Percentiles rank a stretch among this genome's conserved stretches.
Conservation (phyloP, 1,140 invertebrate genomes). For the Pseudomyrmex dendroicus region DNA sequence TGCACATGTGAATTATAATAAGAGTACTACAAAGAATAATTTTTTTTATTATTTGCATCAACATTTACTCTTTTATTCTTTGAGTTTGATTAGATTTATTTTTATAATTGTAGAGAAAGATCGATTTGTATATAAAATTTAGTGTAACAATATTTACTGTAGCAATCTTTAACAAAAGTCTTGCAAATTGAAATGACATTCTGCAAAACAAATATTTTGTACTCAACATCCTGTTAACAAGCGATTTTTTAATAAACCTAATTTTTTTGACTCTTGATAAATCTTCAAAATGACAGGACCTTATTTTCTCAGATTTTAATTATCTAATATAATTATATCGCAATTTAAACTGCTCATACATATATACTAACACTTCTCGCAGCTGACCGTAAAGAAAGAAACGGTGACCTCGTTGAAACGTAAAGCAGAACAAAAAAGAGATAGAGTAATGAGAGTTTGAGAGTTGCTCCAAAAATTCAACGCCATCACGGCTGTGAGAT, state of each 20-base stretch:
- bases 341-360: too few relatives aligned
- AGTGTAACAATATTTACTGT: too few relatives aligned
- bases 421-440: background rate
- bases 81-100: background rate
- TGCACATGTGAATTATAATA: background rate
- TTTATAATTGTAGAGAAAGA: background rate
- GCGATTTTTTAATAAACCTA: too few relatives aligned
- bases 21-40: background rate
- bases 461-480: slow-evolving; percentile 35
- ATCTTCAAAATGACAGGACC: background rate
- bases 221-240: too few relatives aligned
- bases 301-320: background rate
- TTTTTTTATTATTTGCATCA: background rate
- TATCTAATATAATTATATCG: background rate
- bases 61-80: background rate
- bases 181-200: too few relatives aligned
- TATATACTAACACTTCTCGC: too few relatives aligned
- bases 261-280: too few relatives aligned
- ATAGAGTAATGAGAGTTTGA: slow-evolving; percentile 28
- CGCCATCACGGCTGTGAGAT: slow-evolving; percentile 23
- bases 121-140: too few relatives aligned
- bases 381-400: background rate
- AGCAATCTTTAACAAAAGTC: too few relatives aligned
- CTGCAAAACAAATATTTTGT: too few relatives aligned
- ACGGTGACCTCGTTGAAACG: background rate